These are phyloP conservation scores for Plagodis dolabraria DNA, from an alignment of 2,888 invertebrate genomes.

Conservation along the genomic window DNA sequence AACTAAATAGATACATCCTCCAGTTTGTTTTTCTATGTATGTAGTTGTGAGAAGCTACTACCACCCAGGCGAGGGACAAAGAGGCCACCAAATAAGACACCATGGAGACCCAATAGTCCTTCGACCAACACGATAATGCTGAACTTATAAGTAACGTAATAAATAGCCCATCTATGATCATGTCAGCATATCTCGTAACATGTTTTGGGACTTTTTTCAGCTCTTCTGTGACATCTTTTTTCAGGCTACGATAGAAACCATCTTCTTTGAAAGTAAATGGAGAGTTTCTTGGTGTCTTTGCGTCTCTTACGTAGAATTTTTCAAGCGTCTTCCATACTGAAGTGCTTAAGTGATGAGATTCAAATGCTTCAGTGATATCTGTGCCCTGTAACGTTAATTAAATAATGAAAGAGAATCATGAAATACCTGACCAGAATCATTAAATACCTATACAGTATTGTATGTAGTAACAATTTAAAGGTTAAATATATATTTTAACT, in stretches of 20 bases:
- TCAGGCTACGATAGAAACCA: constrained; percentile 90
- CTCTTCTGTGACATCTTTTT: constrained; percentile 82
- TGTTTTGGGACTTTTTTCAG: constrained; percentile 80
- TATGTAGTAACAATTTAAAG: too few relatives aligned
- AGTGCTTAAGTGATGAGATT: constrained; percentile 88
- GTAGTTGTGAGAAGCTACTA: constrained; percentile 89
- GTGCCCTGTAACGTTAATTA: constrained; percentile 80
- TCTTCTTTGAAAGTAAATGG: constrained; percentile 90
- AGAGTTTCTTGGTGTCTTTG: constrained; percentile 86
- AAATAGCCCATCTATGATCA: constrained; percentile 66
- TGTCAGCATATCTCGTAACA: constrained; percentile 55
- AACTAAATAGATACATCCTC: constrained; percentile 91
- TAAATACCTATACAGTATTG: too few relatives aligned
- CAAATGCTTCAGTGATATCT: constrained; percentile 92
- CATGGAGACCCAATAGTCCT: constrained; percentile 49
- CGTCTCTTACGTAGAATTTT: constrained; percentile 84
- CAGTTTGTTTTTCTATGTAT: constrained; percentile 91
- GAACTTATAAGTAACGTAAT: constrained; percentile 59
- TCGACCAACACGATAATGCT: constrained; percentile 50
- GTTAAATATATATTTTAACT: too few relatives aligned
- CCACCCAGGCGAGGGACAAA: constrained; percentile 83
- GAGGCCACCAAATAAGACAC: constrained; percentile 80
- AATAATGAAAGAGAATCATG: not conserved
- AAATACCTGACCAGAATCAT: too few relatives aligned
- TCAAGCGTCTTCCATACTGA: constrained; percentile 70